Base-by-base conservation (phyloP, 2,113 vertebrate genomes). In the Alethe diademata region DNA sequence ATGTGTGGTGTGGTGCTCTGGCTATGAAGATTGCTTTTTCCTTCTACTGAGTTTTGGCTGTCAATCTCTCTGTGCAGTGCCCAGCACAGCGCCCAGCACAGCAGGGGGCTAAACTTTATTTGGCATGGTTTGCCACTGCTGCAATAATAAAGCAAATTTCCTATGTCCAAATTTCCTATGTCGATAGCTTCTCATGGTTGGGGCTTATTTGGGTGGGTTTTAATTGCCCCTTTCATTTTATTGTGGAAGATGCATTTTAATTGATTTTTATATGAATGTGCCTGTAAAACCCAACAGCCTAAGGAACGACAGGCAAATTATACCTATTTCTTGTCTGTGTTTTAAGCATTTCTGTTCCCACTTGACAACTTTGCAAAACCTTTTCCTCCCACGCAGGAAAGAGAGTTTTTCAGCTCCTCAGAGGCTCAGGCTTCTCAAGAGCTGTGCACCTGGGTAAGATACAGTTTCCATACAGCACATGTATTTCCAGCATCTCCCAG, bases 331-430 rank as follows among this genome's bases (percentile, higher is more conserved):
- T 95, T 70, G 19, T 43, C 91, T 66, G 5, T 38, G 22, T 50
- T 94, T 89, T 50, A 72, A 50, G 22, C 9, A 20, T 89, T 81
- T 82, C 74, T 90, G 9, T 51, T 95, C 78, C 58, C 33, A 11
- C 31, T 88, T 70, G 74, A 87, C 88, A 93, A 85, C 14, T 79
- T 65, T 71, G 47, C 40, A 72, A 92, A 94, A 73, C 20, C 33
- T 91, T 78, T 79, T 94, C 78, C 71, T 94, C 91, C 95, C 74
- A 95, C 80, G 2, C 93, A 95, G 96, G 95, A 97, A 95, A 94
- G 28, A 33, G 50, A 28, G 24, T 9, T 91, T 95, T 95, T 70
- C 74, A 76, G 35, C 51, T 95, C 78, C 91, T 81, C 13, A 42
- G 93, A 90, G 95, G 45, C 62, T 78, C 36, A 84, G 65, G 42